Evolutionary conservation across 2,888 invertebrate species (phyloP).

Genomic region (Notocelia uddmanniana): DNA sequence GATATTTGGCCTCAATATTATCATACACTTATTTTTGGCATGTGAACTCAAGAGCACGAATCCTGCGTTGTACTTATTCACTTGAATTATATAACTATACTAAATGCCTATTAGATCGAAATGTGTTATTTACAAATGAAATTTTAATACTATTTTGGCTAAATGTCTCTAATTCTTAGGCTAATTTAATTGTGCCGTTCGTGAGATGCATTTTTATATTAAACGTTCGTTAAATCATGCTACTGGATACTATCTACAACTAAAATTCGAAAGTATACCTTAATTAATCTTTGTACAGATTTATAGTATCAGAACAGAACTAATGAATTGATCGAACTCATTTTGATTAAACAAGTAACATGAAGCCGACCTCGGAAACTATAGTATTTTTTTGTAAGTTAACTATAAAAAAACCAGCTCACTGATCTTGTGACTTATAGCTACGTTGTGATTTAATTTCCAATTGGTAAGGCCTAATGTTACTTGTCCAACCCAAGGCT

Average conservation of each 20-base stretch:
- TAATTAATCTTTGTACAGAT: slow-evolving; percentile 78
- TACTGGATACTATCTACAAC: slow-evolving; percentile 72
- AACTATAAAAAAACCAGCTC: too few relatives aligned
- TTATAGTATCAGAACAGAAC: slow-evolving; percentile 70
- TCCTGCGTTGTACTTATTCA: slow-evolving; percentile 78
- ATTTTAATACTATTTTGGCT: slow-evolving; percentile 82
- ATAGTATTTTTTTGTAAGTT: too few relatives aligned
- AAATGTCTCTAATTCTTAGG: slow-evolving; percentile 80
- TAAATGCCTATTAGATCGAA: slow-evolving; percentile 59
- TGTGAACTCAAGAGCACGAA: slow-evolving; percentile 59
- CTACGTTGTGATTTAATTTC: neutral
- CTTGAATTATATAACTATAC: slow-evolving; percentile 58
- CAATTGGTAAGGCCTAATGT: slow-evolving; percentile 21
- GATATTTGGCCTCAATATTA: slow-evolving; percentile 41
- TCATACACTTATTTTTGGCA: slow-evolving; percentile 40
- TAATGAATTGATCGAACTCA: slow-evolving; percentile 58
- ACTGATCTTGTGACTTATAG: neutral
- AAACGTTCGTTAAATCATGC: slow-evolving; percentile 53
- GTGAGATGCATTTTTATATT: slow-evolving; percentile 61
- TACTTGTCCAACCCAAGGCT: slow-evolving; percentile 59
- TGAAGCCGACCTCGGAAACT: slow-evolving; percentile 15
- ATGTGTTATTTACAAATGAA: slow-evolving; percentile 80
- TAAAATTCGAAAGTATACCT: slow-evolving; percentile 66
- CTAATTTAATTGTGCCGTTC: slow-evolving; percentile 79
- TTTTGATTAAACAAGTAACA: slow-evolving; percentile 57